Percentiles rank a stretch among this genome's conserved stretches.
Conservation (phyloP, 2,113 vertebrate species). For the Meriones unguiculatus region DNA sequence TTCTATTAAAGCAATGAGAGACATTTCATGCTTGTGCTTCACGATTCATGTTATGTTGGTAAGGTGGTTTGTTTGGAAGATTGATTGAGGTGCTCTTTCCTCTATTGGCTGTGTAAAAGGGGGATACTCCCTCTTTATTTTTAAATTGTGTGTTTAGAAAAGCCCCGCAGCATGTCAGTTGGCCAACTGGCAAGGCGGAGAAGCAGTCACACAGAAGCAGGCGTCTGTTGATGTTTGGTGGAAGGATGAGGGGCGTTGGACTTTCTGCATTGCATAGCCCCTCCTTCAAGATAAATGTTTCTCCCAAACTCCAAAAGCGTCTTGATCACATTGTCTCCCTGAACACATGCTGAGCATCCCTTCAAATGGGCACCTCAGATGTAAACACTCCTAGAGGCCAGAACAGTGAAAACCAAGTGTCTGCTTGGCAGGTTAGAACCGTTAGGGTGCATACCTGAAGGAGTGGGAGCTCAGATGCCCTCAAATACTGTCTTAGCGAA, state of each 20-base stretch:
- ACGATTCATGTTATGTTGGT: background rate
- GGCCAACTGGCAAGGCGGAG: background rate
- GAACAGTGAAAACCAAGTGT: background rate
- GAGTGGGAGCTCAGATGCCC: background rate
- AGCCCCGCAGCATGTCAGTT: background rate
- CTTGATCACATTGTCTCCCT: background rate
- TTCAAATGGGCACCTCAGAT: background rate
- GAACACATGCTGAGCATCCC: accelerated
- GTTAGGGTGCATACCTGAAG: background rate
- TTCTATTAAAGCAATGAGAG: background rate
- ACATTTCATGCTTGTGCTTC: background rate
- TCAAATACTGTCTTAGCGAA: background rate
- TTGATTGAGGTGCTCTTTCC: background rate
- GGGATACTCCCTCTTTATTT: background rate
- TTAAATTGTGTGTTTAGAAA: background rate
- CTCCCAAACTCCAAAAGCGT: background rate
- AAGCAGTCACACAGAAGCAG: background rate
- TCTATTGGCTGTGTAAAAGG: background rate
- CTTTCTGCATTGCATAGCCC: background rate
- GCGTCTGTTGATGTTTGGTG: background rate
- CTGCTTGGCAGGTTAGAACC: background rate
- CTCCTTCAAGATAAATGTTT: background rate
- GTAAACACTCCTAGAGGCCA: background rate
- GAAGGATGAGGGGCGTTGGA: background rate
- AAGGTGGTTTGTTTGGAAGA: background rate